A percentile compares a stretch with the other conserved stretches of the same genome.
These are phyloP conservation scores for Butastur rufipennis DNA, from an alignment of 2,113 vertebrate species.

Conservation along the genomic window DNA sequence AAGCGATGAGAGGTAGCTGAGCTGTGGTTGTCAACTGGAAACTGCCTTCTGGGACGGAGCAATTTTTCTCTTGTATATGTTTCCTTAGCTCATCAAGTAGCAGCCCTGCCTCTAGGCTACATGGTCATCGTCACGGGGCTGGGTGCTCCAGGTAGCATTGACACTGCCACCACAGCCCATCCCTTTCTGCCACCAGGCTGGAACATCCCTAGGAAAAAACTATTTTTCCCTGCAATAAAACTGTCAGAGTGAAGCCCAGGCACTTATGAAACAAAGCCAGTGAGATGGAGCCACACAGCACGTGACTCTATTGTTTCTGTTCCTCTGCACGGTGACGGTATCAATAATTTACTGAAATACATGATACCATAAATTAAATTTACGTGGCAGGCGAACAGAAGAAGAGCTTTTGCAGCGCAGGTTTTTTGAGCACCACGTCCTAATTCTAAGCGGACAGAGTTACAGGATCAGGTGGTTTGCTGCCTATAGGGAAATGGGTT, in stretches of 20 bases:
- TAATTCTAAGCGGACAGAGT: not conserved
- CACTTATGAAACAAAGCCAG: constrained; percentile 23
- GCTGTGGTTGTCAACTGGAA: not conserved
- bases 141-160: not conserved
- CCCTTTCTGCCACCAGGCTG: not conserved
- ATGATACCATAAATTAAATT: not conserved
- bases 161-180: not conserved
- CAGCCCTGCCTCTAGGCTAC: not conserved
- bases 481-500: not conserved
- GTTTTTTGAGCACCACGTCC: not conserved
- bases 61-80: not conserved
- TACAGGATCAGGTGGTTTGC: not conserved
- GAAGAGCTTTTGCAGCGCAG: not conserved
- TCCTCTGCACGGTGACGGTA: not conserved
- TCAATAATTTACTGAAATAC: constrained; percentile 35
- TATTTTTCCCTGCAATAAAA: not conserved
- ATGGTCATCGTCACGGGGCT: not conserved
- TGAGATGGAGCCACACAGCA: not conserved
- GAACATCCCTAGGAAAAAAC: not conserved
- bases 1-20: not conserved
- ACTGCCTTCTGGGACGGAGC: not conserved
- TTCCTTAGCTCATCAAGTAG: not conserved
- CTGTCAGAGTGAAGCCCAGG: not conserved
- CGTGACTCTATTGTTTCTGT: not conserved
- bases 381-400: not conserved